Evolutionary conservation across 2,113 vertebrate species (phyloP).

Genomic region (Hippocampus barbouri): DNA sequence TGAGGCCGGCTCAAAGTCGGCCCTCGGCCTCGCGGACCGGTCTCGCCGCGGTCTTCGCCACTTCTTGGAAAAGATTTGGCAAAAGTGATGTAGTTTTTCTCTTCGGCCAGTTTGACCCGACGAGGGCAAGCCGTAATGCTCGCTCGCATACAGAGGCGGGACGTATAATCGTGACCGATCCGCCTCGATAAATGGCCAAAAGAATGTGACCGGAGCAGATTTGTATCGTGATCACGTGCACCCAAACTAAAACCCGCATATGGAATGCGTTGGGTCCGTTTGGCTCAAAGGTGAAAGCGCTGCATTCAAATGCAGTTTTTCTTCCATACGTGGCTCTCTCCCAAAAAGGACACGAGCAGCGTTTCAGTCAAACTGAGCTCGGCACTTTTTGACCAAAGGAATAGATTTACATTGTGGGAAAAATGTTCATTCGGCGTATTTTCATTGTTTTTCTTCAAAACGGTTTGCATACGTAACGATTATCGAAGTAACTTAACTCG

Average conservation of each 20-base stretch:
- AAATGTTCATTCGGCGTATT: background rate
- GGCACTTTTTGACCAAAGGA: background rate
- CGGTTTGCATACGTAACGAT: background rate
- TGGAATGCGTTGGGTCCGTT: slow-evolving; percentile 11
- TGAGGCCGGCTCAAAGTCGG: slow-evolving; percentile 12
- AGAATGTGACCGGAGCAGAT: slow-evolving; percentile 45
- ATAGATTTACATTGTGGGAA: slow-evolving; percentile 1
- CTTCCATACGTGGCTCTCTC: background rate
- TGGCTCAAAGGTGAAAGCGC: slow-evolving; percentile 34
- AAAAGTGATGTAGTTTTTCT: background rate
- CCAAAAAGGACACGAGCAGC: background rate
- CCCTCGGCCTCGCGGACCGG: background rate
- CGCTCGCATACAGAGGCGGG: background rate
- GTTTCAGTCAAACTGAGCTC: slow-evolving; percentile 8
- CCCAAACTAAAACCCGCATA: slow-evolving; percentile 9
- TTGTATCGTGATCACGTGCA: slow-evolving; percentile 9
- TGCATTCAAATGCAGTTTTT: slow-evolving; percentile 28
- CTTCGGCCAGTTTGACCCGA: slow-evolving; percentile 3
- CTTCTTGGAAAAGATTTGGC: slow-evolving; percentile 35
- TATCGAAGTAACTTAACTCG: background rate
- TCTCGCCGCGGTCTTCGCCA: slow-evolving; percentile 18
- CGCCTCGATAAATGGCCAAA: slow-evolving; percentile 51
- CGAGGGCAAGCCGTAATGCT: background rate
- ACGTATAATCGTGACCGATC: slow-evolving; percentile 26
- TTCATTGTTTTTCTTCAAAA: background rate